These are phyloP conservation scores for Malachius bipustulatus DNA, from an alignment of 2,888 invertebrate species.

Conservation along the genomic window DNA sequence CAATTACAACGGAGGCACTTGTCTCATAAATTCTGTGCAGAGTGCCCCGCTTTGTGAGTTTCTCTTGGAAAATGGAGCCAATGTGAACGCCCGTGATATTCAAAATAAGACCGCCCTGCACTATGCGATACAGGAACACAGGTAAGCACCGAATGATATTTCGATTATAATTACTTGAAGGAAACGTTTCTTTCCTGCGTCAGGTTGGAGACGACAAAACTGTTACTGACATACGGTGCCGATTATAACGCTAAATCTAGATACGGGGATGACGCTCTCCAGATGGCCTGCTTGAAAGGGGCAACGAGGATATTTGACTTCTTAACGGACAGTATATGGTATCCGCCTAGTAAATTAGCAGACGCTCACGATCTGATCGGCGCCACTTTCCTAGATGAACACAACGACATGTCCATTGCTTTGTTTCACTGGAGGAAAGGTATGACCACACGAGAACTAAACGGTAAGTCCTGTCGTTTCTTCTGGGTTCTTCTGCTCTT, in stretches of 20 bases:
- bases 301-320: constrained; percentile 60
- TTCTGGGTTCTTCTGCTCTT: no score
- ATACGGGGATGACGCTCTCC: constrained; percentile 80
- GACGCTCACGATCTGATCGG: constrained; percentile 84
- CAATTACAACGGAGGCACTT: constrained; percentile 87
- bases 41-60: constrained; percentile 68
- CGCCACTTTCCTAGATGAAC: constrained; percentile 78
- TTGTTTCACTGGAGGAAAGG: constrained; percentile 70
- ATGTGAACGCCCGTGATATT: constrained; percentile 77
- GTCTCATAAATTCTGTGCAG: constrained; percentile 87
- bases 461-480: constrained; percentile 21
- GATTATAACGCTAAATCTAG: constrained; percentile 64
- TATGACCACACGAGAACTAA: constrained; percentile 46
- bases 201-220: constrained; percentile 68
- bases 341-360: constrained; percentile 56
- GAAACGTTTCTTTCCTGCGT: constrained; percentile 8
- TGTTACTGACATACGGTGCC: constrained; percentile 69
- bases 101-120: constrained; percentile 86
- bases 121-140: constrained; percentile 81
- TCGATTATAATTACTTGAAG: not conserved
- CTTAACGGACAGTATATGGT: constrained; percentile 50
- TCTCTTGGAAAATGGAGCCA: constrained; percentile 67
- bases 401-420: constrained; percentile 61
- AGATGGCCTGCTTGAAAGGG: constrained; percentile 74
- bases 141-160: constrained; percentile 28